Evolutionary conservation across 1,140 invertebrate genomes (phyloP).

Genomic region (Aphidius gifuensis): DNA sequence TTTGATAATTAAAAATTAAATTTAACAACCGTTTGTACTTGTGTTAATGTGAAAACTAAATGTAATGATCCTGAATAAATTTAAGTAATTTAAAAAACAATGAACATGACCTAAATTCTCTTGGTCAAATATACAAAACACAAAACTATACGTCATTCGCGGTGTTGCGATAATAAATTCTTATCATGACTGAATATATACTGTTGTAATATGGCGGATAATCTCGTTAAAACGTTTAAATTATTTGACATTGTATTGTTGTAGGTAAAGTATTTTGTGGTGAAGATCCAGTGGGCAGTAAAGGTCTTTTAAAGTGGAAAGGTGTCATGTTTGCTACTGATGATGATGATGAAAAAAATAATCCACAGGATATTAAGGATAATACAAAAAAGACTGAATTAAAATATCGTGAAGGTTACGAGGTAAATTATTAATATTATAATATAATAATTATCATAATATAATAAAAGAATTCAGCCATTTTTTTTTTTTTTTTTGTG

Average conservation of each 20-base stretch:
- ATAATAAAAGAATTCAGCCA: too few relatives aligned
- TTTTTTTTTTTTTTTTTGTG: too few relatives aligned
- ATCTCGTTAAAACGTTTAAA: slow-evolving; percentile 7
- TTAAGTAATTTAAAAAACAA: background rate
- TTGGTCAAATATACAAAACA: background rate
- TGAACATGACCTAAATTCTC: background rate
- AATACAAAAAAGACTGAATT: slow-evolving; percentile 23
- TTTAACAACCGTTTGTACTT: too few relatives aligned
- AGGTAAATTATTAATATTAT: slow-evolving; percentile 7
- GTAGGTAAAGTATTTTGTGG: slow-evolving; percentile 42
- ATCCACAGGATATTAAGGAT: slow-evolving; percentile 34
- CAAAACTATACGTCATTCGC: slow-evolving; percentile 9
- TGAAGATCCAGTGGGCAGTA: slow-evolving; percentile 51
- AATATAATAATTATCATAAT: background rate
- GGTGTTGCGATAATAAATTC: slow-evolving; percentile 8
- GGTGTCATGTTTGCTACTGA: slow-evolving; percentile 69
- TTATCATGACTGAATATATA: slow-evolving; percentile 5
- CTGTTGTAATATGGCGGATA: slow-evolving; percentile 12
- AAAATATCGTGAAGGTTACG: slow-evolving; percentile 26
- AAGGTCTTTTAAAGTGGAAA: slow-evolving; percentile 71
- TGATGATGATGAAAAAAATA: slow-evolving; percentile 54
- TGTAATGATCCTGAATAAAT: too few relatives aligned
- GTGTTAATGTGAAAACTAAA: too few relatives aligned
- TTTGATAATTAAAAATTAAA: too few relatives aligned
- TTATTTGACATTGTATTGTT: slow-evolving; percentile 5